phyloP scores from a whole-genome alignment of 2,797 vertebrate genomes.

The Xiphorhynchus erythropygius region DNA sequence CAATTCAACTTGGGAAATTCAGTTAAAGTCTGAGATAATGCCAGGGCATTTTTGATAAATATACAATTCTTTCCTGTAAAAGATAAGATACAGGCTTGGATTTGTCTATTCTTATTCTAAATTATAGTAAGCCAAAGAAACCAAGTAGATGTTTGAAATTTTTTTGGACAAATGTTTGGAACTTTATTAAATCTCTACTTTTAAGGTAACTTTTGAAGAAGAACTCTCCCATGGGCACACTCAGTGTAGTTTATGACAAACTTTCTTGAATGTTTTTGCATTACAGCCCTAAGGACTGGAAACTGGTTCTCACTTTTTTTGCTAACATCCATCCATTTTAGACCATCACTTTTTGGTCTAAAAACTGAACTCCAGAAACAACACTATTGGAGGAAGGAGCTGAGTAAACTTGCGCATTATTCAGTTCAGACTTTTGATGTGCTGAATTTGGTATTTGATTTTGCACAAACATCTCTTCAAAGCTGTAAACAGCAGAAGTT shows the following conservation, averaged over 20 bases:
- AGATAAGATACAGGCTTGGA: neutral
- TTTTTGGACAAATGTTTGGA: neutral
- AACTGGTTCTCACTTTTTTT: neutral
- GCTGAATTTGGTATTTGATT: neutral
- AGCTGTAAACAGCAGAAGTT: neutral
- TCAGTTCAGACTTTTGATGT: neutral
- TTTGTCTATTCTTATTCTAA: neutral
- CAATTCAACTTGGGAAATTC: neutral
- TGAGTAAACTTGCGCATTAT: neutral
- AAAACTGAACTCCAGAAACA: neutral
- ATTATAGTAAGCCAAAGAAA: neutral
- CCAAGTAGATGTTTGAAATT: neutral
- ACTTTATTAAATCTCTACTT: neutral
- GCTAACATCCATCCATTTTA: neutral
- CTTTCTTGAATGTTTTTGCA: neutral
- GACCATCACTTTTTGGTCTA: neutral
- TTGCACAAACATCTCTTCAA: neutral
- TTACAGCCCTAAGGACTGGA: neutral
- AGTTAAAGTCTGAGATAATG: neutral
- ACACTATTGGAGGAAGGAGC: accelerated
- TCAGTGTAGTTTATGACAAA: neutral
- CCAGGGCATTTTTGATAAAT: neutral
- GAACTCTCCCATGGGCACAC: neutral
- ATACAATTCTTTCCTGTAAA: neutral
- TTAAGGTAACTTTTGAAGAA: neutral